Evolutionary conservation across 1,140 invertebrate genomes (phyloP).

Genomic region (Drosophila pachea): DNA sequence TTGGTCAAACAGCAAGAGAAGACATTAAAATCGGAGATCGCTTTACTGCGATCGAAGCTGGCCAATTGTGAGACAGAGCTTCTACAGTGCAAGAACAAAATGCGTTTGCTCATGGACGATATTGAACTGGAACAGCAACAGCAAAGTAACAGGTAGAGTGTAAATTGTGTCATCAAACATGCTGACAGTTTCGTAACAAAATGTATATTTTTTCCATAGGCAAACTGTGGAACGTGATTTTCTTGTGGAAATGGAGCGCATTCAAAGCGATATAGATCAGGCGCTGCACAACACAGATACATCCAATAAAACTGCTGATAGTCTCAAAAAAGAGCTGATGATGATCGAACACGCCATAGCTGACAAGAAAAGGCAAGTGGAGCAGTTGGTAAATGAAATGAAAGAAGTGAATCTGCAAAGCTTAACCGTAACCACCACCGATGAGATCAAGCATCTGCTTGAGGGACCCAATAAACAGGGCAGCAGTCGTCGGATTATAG

Average conservation of each 20-base stretch:
- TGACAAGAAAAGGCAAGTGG: constrained; percentile 91
- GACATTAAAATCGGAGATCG: constrained; percentile 91
- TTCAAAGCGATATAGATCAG: constrained; percentile 90
- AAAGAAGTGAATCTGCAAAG: constrained; percentile 95
- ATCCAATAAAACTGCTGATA: constrained; percentile 89
- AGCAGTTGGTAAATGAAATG: constrained; percentile 91
- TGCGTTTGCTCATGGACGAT: constrained; percentile 85
- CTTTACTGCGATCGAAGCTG: constrained; percentile 88
- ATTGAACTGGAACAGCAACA: constrained; percentile 80
- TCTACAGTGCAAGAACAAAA: constrained; percentile 92
- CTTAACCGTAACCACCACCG: constrained; percentile 88
- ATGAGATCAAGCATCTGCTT: constrained; percentile 88
- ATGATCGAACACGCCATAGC: constrained; percentile 88
- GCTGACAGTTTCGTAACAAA: not conserved
- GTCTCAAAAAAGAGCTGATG: constrained; percentile 87
- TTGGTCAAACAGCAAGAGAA: constrained; percentile 92
- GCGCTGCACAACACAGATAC: constrained; percentile 89
- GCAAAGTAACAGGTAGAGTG: constrained; percentile 64
- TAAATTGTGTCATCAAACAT: not conserved
- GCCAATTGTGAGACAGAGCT: constrained; percentile 93
- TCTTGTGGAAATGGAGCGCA: constrained; percentile 87
- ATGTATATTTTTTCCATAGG: constrained; percentile 41
- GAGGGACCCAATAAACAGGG: constrained; percentile 91
- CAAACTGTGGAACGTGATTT: constrained; percentile 88
- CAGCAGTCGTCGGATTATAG: constrained; percentile 92